Percentiles rank a stretch among this genome's conserved stretches.
Evolutionary conservation across 1,140 invertebrate genomes (phyloP).

Genomic region (Diplogasteroides magnus): DNA sequence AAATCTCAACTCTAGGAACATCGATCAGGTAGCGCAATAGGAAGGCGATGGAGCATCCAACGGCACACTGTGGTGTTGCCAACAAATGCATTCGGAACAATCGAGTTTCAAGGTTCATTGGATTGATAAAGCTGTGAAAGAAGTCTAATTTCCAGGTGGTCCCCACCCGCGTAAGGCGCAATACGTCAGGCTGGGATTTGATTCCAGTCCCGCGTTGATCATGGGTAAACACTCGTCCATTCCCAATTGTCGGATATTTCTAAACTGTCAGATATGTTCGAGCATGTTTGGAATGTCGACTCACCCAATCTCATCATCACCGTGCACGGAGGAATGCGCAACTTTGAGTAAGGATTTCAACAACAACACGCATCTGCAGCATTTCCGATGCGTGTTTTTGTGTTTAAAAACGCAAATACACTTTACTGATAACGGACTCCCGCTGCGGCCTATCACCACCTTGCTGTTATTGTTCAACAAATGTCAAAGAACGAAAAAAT

Average conservation of each 20-base stretch:
- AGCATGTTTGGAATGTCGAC: slow-evolving; percentile 85
- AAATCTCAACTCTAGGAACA: too few relatives aligned
- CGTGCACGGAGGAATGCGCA: slow-evolving; percentile 90
- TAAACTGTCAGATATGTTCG: slow-evolving; percentile 84
- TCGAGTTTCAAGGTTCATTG: slow-evolving; percentile 83
- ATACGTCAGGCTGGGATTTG: slow-evolving; percentile 85
- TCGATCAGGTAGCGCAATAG: slow-evolving; percentile 4
- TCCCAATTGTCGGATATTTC: too few relatives aligned
- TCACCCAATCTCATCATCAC: slow-evolving; percentile 91
- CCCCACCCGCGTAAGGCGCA: slow-evolving; percentile 90
- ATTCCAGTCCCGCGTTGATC: slow-evolving; percentile 82
- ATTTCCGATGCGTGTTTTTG: too few relatives aligned
- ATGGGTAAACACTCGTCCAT: too few relatives aligned
- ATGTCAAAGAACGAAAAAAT: not conserved
- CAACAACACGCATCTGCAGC: too few relatives aligned
- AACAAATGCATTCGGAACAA: slow-evolving; percentile 91
- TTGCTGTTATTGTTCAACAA: not conserved
- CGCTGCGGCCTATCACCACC: not conserved
- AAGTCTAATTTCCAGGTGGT: slow-evolving; percentile 56
- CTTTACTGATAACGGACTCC: not conserved
- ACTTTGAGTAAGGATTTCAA: slow-evolving; percentile 70
- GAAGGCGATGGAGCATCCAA: slow-evolving; percentile 40
- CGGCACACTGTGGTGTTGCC: slow-evolving; percentile 36
- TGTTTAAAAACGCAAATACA: slow-evolving; percentile 3
- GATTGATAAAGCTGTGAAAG: not conserved